phyloP scores from a whole-genome alignment of 2,888 invertebrate species.

The Aleiodes testaceus region DNA sequence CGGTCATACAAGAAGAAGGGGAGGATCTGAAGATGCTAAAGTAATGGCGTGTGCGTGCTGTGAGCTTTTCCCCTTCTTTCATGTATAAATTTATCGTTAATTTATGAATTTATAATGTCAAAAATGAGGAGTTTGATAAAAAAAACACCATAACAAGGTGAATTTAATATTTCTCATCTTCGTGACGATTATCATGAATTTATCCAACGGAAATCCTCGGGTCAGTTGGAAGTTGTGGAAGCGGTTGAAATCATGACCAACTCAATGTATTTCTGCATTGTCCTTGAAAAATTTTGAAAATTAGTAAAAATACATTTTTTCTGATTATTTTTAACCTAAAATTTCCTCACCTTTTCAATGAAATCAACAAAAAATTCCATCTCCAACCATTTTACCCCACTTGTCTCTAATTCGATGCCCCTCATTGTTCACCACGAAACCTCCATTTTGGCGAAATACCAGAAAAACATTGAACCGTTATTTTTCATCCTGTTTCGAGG shows the following conservation, averaged over 20 bases:
- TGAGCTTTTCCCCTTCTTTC: slow-evolving; percentile 10
- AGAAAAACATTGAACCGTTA: slow-evolving; percentile 12
- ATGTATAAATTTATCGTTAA: slow-evolving; percentile 25
- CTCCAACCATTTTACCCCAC: no score
- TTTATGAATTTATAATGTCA: slow-evolving; percentile 23
- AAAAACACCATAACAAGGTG: slow-evolving; percentile 2
- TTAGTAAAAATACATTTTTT: no score
- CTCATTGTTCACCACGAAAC: slow-evolving; percentile 3
- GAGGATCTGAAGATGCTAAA: not conserved
- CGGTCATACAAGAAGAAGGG: slow-evolving; percentile 4
- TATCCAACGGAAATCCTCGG: slow-evolving; percentile 42
- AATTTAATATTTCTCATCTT: slow-evolving; percentile 20
- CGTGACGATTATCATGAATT: slow-evolving; percentile 26
- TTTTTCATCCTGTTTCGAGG: slow-evolving; percentile 4
- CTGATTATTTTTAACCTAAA: no score
- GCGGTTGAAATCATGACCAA: slow-evolving; percentile 9
- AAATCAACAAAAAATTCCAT: no score
- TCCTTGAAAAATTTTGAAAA: not conserved
- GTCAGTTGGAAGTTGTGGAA: slow-evolving; percentile 20
- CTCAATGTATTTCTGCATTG: not conserved
- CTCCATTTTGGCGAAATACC: not conserved
- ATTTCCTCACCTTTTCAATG: no score
- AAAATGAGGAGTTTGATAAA: not conserved
- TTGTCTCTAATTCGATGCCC: slow-evolving; percentile 11
- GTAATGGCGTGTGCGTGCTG: slow-evolving; percentile 23